Conservation (phyloP, 2,888 invertebrate genomes). For the Luffia ferchaultella region DNA sequence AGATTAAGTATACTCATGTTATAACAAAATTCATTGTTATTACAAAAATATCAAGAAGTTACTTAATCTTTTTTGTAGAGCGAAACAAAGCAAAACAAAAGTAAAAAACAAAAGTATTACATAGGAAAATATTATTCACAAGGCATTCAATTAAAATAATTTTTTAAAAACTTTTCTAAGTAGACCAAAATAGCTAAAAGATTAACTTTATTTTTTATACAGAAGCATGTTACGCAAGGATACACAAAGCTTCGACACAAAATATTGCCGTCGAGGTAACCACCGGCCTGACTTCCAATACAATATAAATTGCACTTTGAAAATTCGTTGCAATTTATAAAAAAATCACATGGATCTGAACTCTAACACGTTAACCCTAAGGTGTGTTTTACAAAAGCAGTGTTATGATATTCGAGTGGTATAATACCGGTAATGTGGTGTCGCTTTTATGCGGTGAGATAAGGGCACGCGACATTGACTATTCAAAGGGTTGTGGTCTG, state of each 20-base stretch:
- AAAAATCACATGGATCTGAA: conserved; percentile 28
- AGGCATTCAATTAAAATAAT: too few species aligned
- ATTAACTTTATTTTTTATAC: background rate
- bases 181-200: background rate
- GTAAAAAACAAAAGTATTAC: too few species aligned
- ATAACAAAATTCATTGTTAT: too few species aligned
- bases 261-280: conserved; percentile 48
- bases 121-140: too few species aligned
- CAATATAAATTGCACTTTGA: conserved; percentile 66
- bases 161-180: too few species aligned
- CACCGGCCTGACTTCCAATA: conserved; percentile 56
- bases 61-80: too few species aligned
- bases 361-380: conserved; percentile 34
- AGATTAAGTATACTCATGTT: too few species aligned
- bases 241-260: conserved; percentile 48
- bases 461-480: conserved; percentile 66
- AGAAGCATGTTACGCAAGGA: background rate
- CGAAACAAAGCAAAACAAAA: too few species aligned
- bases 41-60: too few species aligned
- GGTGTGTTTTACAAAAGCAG: conserved; percentile 29
- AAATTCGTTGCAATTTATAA: conserved; percentile 39
- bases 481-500: conserved; percentile 66
- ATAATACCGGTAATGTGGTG: conserved; percentile 65
- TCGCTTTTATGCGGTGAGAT: conserved; percentile 64
- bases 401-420: conserved; percentile 24